A percentile compares a stretch with the other conserved stretches of the same genome.
Conservation (phyloP, 2,797 vertebrate species). For the Microtus obscurus region DNA sequence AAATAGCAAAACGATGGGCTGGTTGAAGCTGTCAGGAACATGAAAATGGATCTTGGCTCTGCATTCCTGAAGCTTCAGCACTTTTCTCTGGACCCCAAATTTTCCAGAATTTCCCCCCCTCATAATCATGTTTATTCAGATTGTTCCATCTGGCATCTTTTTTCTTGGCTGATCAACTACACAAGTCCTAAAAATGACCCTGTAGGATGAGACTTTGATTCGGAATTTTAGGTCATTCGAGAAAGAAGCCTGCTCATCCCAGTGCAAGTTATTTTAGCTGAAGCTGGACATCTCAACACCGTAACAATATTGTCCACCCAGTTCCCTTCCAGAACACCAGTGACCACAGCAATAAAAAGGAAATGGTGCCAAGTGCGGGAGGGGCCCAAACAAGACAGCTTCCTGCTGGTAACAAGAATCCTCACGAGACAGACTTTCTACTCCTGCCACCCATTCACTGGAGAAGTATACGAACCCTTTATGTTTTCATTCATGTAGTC, state of each 20-base stretch:
- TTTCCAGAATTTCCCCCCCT: not conserved
- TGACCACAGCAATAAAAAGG: not conserved
- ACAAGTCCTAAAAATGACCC: slow-evolving; percentile 21
- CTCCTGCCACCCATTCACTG: not conserved
- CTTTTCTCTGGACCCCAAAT: not conserved
- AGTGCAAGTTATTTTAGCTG: not conserved
- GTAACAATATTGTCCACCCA: not conserved
- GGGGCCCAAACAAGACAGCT: not conserved
- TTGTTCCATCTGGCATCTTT: not conserved
- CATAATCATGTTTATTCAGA: not conserved
- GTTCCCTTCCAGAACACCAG: not conserved
- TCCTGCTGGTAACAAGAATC: not conserved
- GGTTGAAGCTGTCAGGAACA: not conserved
- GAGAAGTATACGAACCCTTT: not conserved
- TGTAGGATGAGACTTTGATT: not conserved
- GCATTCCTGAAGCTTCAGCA: slow-evolving; percentile 6
- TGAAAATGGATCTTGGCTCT: slow-evolving; percentile 32
- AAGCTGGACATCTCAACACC: not conserved
- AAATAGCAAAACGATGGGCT: slow-evolving; percentile 58
- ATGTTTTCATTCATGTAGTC: not conserved
- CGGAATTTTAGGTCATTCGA: not conserved
- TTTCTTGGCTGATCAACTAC: slow-evolving; percentile 3
- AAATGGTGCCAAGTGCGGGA: not conserved
- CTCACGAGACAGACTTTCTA: not conserved
- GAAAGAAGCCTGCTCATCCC: not conserved